Conservation (phyloP, 2,113 vertebrate species). For the Phyllostomus hastatus region DNA sequence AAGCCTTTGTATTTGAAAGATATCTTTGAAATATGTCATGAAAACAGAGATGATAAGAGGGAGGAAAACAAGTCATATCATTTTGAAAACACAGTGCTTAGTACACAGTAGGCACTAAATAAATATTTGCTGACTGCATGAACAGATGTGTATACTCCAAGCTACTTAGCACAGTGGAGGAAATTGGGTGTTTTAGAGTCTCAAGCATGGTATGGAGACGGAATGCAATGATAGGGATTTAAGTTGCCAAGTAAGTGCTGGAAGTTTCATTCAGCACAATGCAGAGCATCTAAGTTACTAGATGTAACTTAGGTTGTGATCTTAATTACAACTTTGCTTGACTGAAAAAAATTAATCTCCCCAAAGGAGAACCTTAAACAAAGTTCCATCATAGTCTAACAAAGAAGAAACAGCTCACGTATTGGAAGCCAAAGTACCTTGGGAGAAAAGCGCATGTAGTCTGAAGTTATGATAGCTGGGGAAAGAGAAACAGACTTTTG, state of each 20-base stretch:
- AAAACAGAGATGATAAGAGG: neutral
- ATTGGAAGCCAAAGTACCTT: neutral
- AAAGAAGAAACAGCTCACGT: neutral
- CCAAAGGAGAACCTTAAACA: neutral
- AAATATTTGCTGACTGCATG: neutral
- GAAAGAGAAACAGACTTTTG: neutral
- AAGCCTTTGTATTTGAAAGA: neutral
- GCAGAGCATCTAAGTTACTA: neutral
- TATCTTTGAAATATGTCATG: neutral
- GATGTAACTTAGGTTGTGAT: too few relatives aligned
- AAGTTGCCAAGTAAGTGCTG: neutral
- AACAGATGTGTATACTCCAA: neutral
- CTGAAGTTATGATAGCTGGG: neutral
- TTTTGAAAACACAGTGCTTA: conserved; percentile 11
- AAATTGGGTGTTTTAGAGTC: neutral
- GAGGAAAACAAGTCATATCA: neutral
- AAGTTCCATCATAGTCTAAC: neutral
- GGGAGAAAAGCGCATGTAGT: neutral
- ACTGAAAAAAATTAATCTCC: neutral
- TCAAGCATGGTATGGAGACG: neutral
- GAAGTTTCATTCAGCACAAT: neutral
- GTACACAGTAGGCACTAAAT: neutral
- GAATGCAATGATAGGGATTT: neutral
- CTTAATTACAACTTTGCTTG: neutral
- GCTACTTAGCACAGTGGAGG: neutral